Conservation (phyloP, 2,888 invertebrate species). For the Isoperla grammatica region DNA sequence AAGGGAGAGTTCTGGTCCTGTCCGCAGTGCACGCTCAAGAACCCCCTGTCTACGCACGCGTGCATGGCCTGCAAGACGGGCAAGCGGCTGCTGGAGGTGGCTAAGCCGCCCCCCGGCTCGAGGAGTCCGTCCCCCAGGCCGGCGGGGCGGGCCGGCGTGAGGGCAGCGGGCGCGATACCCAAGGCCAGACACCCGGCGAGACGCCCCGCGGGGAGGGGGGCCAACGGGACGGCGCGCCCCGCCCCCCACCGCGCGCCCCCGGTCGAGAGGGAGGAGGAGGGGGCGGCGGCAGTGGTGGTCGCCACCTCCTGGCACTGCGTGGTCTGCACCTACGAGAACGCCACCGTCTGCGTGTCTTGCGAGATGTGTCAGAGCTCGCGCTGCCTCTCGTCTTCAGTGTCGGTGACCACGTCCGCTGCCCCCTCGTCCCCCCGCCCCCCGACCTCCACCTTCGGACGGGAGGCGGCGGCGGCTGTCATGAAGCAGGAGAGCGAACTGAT, state of each 20-base stretch:
- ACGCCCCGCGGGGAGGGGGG: not conserved
- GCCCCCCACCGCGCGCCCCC: not conserved
- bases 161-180: conserved; percentile 29
- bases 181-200: conserved; percentile 25
- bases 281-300: not conserved
- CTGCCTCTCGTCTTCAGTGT: conserved; percentile 38
- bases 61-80: conserved; percentile 75
- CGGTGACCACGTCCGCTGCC: conserved; percentile 19
- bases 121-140: conserved; percentile 41
- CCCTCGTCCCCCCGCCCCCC: conserved; percentile 20
- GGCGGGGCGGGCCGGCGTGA: conserved; percentile 1
- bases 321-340: conserved; percentile 76
- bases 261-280: conserved; percentile 6
- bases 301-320: conserved; percentile 65
- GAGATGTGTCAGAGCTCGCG: conserved; percentile 70
- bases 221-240: not conserved
- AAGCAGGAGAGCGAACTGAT: conserved; percentile 72
- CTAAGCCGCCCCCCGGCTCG: conserved; percentile 42
- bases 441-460: conserved; percentile 5
- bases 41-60: conserved; percentile 58
- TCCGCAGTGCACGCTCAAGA: conserved; percentile 73
- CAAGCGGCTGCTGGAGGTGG: conserved; percentile 32
- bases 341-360: conserved; percentile 52
- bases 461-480: conserved; percentile 41
- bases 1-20: conserved; percentile 77